Base-by-base conservation (phyloP, 2,888 invertebrate species). In the Netelia fuscicornis region DNA sequence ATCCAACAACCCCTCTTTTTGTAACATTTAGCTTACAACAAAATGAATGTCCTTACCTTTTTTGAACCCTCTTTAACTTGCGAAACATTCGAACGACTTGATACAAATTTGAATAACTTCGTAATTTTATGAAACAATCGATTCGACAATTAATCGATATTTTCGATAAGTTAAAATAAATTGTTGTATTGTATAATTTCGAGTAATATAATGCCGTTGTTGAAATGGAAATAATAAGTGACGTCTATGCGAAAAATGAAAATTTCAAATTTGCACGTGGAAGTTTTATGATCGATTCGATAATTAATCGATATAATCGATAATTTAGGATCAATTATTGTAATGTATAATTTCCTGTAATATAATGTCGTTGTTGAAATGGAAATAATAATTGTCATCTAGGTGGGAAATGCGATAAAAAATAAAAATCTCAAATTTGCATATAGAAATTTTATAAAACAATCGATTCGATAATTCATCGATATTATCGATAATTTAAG, bases 21-120 rank as follows among this genome's bases (percentile, higher is more conserved):
- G 17, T 58, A 70, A 70, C 68, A 78, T 78, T 78, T 62, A 80
- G 56, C 37, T 13, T 67, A 23, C 1, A 52, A 80, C 80, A 74
- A 80, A 74, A 67, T 44, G 80, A 10, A 44, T 65, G 72, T n/a
- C 2, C 25, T 25, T 5, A 52, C 10, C 62, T 72, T 65, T 80
- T 23, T 64, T 54, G 13, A 48, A 13, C 48, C 11, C 10, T 48
- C 11, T 11, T 48, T 13, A 48, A 10, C 13, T 48, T 10, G 10
- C 6, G 11, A 13, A 13, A 48, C 0, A 11, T 48, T 48, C 48
- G 48, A 48, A 2, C 48, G 48, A 48, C 13, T 13, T 13, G 2
- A 13, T 48, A 11, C 13, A 1, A 48, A 13, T 48, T 48, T 48
- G 13, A 6, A 48, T 48, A 13, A 13, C 2, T 48, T 48, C 10